A percentile compares a stretch with the other conserved stretches of the same genome.
Evolutionary conservation across 1,140 invertebrate species (phyloP).

Genomic region (Yoshiicerus persimilis): DNA sequence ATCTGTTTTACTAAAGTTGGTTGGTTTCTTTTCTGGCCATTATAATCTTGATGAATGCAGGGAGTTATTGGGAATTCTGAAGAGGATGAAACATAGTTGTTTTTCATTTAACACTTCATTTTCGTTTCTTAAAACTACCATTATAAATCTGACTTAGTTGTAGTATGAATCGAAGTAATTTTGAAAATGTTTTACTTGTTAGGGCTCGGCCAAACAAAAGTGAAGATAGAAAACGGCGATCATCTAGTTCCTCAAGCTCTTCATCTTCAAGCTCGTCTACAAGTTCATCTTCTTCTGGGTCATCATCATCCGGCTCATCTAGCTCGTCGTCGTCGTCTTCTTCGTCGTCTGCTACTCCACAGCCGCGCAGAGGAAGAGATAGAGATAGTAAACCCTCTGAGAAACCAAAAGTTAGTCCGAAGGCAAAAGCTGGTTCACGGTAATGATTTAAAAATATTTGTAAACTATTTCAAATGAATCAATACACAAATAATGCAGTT

Average conservation of each 20-base stretch:
- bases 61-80: too few relatives aligned
- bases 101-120: too few relatives aligned
- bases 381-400: constrained; percentile 28
- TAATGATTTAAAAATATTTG: not conserved
- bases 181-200: not conserved
- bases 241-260: constrained; percentile 41
- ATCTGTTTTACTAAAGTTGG: too few relatives aligned
- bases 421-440: constrained; percentile 32
- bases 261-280: constrained; percentile 41
- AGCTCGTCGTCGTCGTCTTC: constrained; percentile 28
- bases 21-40: too few relatives aligned
- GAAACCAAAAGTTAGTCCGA: constrained; percentile 30
- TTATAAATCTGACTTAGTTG: too few relatives aligned
- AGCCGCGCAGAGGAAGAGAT: constrained; percentile 17
- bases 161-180: not conserved
- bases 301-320: constrained; percentile 42
- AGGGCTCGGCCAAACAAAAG: constrained; percentile 42
- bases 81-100: too few relatives aligned
- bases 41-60: too few relatives aligned
- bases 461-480: not conserved
- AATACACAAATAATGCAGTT: too few relatives aligned
- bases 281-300: constrained; percentile 32
- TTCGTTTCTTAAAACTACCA: too few relatives aligned
- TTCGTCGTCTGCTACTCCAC: constrained; percentile 32
- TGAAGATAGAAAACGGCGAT: constrained; percentile 39